Percentiles rank a stretch among this genome's conserved stretches.
Evolutionary conservation across 2,113 vertebrate species (phyloP).

Genomic region (Chaetops frenatus): DNA sequence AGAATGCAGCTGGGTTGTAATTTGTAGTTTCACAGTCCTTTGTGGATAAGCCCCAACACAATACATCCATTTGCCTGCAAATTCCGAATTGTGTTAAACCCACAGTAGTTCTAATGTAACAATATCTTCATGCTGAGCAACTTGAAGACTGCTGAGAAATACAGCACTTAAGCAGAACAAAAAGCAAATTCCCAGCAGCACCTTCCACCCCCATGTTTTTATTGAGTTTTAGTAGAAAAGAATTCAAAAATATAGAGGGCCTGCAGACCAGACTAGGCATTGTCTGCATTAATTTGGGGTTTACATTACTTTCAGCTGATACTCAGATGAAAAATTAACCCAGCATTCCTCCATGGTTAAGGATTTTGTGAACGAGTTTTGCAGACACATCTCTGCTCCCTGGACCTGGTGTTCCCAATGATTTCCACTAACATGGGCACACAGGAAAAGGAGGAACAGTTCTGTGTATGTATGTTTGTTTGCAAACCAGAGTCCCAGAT

Average conservation of each 20-base stretch:
- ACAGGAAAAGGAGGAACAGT: not conserved
- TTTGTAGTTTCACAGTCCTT: slow-evolving; percentile 66
- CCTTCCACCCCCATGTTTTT: slow-evolving; percentile 68
- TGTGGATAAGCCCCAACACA: slow-evolving; percentile 63
- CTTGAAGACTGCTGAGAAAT: slow-evolving; percentile 66
- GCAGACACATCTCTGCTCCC: not conserved
- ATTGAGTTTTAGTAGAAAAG: slow-evolving; percentile 59
- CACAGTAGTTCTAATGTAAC: slow-evolving; percentile 58
- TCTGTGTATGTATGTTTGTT: not conserved
- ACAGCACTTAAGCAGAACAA: slow-evolving; percentile 68
- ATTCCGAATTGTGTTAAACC: slow-evolving; percentile 69
- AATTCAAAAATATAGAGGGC: slow-evolving; percentile 53
- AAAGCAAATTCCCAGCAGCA: slow-evolving; percentile 67
- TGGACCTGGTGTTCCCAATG: not conserved
- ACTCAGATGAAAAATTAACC: slow-evolving; percentile 36
- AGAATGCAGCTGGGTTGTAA: slow-evolving; percentile 54
- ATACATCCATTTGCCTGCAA: slow-evolving; percentile 70
- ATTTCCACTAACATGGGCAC: not conserved
- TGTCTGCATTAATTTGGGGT: slow-evolving; percentile 62
- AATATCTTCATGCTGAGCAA: slow-evolving; percentile 70
- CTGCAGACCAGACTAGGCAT: slow-evolving; percentile 54
- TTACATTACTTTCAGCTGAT: slow-evolving; percentile 52
- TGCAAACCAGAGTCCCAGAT: not conserved
- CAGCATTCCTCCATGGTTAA: not conserved
- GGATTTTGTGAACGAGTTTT: not conserved